Conservation (phyloP, 2,797 vertebrate genomes). For the Phataginus tetradactyla region DNA sequence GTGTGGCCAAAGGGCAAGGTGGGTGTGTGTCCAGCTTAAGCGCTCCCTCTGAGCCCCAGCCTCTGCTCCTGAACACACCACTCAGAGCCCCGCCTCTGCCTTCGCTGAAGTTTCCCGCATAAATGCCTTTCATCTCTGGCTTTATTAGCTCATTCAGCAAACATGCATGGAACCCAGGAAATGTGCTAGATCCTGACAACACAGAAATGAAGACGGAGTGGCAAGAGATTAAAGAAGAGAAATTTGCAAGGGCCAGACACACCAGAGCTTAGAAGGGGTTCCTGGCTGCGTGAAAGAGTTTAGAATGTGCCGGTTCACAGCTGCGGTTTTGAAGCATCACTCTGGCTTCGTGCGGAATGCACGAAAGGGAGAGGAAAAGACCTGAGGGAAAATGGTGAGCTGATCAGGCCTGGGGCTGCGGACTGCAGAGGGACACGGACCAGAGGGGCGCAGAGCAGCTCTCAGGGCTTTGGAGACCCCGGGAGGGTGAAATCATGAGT, state of each 20-base stretch:
- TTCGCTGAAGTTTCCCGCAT: neutral
- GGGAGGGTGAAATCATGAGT: neutral
- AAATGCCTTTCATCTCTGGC: neutral
- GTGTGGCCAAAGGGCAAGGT: neutral
- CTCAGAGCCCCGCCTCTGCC: neutral
- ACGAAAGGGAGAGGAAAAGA: neutral
- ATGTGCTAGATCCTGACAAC: neutral
- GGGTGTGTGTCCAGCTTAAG: neutral
- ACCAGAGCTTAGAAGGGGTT: neutral
- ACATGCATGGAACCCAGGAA: neutral
- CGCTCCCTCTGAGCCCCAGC: neutral
- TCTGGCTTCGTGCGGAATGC: neutral
- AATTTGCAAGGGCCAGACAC: neutral
- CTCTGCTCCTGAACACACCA: neutral
- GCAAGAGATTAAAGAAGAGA: neutral
- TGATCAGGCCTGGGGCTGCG: neutral
- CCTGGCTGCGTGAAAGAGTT: neutral
- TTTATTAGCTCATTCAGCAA: neutral
- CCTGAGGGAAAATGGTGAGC: neutral
- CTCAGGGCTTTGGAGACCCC: too few species aligned
- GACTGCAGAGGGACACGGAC: neutral
- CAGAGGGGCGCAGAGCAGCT: neutral
- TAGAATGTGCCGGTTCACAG: neutral
- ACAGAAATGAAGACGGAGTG: neutral
- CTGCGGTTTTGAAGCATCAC: neutral